Percentiles rank a stretch among this genome's conserved stretches.
These are phyloP conservation scores for Mercenaria mercenaria DNA, from an alignment of 1,140 invertebrate genomes.

Conservation along the genomic window DNA sequence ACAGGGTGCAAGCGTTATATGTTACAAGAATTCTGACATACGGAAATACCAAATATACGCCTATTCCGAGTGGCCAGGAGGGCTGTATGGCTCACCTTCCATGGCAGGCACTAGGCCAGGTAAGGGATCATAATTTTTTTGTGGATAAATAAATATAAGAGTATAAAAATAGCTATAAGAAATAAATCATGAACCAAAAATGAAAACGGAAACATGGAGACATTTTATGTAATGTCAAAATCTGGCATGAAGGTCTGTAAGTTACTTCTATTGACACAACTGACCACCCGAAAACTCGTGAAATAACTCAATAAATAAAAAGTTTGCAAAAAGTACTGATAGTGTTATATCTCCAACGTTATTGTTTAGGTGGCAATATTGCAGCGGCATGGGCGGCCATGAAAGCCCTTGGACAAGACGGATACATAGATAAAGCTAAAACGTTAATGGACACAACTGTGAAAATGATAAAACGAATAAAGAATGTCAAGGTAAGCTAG, in stretches of 20 bases:
- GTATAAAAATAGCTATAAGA: not conserved
- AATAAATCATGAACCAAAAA: too few relatives aligned
- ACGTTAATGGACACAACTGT: conserved; percentile 93
- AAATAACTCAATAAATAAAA: too few relatives aligned
- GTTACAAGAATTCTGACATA: conserved; percentile 93
- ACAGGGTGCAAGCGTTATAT: conserved; percentile 96
- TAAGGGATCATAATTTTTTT: too few relatives aligned
- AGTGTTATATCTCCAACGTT: too few relatives aligned
- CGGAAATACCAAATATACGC: conserved; percentile 97
- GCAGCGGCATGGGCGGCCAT: conserved; percentile 98
- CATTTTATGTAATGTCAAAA: too few relatives aligned
- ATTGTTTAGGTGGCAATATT: conserved; percentile 88
- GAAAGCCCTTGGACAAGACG: conserved; percentile 94
- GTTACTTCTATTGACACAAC: too few relatives aligned
- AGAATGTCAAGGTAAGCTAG: conserved; percentile 70
- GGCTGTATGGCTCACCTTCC: conserved; percentile 98
- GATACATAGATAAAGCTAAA: conserved; percentile 94
- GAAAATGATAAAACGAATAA: conserved; percentile 90
- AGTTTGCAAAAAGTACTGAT: too few relatives aligned
- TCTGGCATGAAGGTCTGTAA: too few relatives aligned
- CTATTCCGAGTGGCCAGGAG: conserved; percentile 98
- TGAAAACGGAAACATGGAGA: too few relatives aligned
- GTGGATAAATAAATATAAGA: too few relatives aligned
- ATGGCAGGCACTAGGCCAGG: conserved; percentile 97
- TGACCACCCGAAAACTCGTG: too few relatives aligned